Evolutionary conservation across 2,113 vertebrate species (phyloP).

Genomic region (Protobothrops flavoviridis): DNA sequence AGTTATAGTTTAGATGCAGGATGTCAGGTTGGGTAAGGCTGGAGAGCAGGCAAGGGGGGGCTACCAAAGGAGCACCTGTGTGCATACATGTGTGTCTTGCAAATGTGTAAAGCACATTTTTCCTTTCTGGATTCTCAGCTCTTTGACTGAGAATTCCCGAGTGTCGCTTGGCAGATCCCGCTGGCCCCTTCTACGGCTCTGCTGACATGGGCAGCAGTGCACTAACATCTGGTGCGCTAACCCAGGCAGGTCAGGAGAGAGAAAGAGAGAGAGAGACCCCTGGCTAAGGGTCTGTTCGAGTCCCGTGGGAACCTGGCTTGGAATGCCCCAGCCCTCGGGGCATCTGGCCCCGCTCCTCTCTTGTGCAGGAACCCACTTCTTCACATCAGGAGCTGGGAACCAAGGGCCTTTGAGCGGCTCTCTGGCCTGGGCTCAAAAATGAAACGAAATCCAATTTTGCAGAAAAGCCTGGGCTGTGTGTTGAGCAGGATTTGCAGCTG

Average conservation of each 20-base stretch:
- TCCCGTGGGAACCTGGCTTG: not conserved
- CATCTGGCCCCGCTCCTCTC: not conserved
- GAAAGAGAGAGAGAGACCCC: too few relatives aligned
- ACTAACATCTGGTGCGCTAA: not conserved
- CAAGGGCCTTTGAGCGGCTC: not conserved
- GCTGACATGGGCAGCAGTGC: not conserved
- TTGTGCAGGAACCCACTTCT: not conserved
- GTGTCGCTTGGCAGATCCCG: not conserved
- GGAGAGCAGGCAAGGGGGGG: not conserved
- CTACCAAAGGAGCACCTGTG: not conserved
- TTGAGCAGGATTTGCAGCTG: conserved; percentile 21
- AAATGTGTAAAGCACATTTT: not conserved
- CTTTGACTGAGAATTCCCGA: not conserved
- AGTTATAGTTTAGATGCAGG: not conserved
- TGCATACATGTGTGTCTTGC: not conserved
- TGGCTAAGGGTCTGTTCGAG: not conserved
- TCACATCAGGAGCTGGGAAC: not conserved
- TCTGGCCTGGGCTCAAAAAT: not conserved
- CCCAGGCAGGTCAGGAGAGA: not conserved
- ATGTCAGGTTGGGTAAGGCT: not conserved
- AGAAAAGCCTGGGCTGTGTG: not conserved
- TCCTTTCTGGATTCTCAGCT: not conserved
- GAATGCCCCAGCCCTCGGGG: not conserved
- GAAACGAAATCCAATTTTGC: not conserved
- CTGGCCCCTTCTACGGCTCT: not conserved